A percentile compares a stretch with the other conserved stretches of the same genome.
Evolutionary conservation across 2,888 invertebrate species (phyloP).

Genomic region (Plemyria rubiginata): DNA sequence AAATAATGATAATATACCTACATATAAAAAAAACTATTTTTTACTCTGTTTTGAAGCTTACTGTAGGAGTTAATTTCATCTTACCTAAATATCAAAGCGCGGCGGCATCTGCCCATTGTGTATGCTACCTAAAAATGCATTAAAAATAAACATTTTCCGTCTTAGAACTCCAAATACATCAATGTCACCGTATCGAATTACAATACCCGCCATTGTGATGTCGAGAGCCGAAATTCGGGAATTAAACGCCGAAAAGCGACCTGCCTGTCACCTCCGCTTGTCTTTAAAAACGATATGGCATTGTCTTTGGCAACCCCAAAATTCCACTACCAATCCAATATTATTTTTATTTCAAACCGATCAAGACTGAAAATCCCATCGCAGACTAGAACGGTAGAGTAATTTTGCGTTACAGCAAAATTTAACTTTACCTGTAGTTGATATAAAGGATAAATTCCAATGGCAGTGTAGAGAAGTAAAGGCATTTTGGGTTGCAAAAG

Average conservation of each 20-base stretch:
- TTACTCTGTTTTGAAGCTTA: no score
- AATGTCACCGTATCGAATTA: slow-evolving; percentile 62
- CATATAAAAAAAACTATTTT: no score
- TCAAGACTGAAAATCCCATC: slow-evolving; percentile 9
- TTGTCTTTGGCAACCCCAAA: slow-evolving; percentile 60
- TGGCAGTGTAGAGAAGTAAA: slow-evolving; percentile 6
- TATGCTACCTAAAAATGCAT: slow-evolving; percentile 20
- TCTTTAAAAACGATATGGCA: slow-evolving; percentile 76
- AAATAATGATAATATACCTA: no score
- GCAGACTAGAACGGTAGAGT: not conserved
- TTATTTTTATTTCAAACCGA: slow-evolving; percentile 3
- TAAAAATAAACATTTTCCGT: slow-evolving; percentile 30
- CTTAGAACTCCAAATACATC: slow-evolving; percentile 63
- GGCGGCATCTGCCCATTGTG: slow-evolving; percentile 7
- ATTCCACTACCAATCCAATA: slow-evolving; percentile 2
- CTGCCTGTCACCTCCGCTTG: slow-evolving; percentile 74
- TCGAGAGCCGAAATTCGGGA: slow-evolving; percentile 70
- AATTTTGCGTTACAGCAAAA: not conserved
- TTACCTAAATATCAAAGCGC: not conserved
- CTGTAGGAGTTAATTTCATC: no score
- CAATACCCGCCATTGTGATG: slow-evolving; percentile 70
- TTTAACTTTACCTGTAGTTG: not conserved
- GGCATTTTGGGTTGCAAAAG: slow-evolving; percentile 38
- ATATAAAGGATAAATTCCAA: slow-evolving; percentile 3
- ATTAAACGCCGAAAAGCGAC: slow-evolving; percentile 74